These are phyloP conservation scores for Furcula furcula DNA, from an alignment of 2,888 invertebrate genomes.

Conservation along the genomic window DNA sequence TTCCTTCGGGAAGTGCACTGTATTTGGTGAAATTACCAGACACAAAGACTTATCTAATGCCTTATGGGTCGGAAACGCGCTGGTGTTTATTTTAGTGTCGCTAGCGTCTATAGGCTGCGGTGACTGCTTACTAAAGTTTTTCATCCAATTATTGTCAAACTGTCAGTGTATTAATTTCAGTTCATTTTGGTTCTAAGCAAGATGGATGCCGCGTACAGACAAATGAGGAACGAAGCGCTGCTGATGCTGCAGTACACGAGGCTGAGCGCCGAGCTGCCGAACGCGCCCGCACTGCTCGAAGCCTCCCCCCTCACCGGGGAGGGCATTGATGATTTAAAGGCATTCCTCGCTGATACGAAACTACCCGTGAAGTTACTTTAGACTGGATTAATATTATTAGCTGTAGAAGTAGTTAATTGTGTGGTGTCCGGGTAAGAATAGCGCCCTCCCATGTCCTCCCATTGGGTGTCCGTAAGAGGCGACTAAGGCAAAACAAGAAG, in stretches of 20 bases:
- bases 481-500: too few species aligned
- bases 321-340: conserved; percentile 85
- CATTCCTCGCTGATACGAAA: conserved; percentile 47
- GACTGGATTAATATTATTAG: background rate
- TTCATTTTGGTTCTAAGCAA: conserved; percentile 88
- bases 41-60: too few species aligned
- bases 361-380: conserved; percentile 5
- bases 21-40: too few species aligned
- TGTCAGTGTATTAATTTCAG: too few species aligned
- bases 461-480: too few species aligned
- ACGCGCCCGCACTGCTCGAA: conserved; percentile 86
- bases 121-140: background rate
- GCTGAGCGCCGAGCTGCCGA: conserved; percentile 85
- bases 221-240: conserved; percentile 92
- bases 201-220: conserved; percentile 93
- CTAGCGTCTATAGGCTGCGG: too few species aligned
- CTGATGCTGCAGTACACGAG: conserved; percentile 90
- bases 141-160: too few species aligned
- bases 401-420: background rate
- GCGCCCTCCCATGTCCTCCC: too few species aligned
- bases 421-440: too few species aligned
- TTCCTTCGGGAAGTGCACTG: too few species aligned
- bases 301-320: conserved; percentile 87
- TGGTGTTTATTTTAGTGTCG: too few species aligned
- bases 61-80: too few species aligned